Evolutionary conservation across 1,140 invertebrate genomes (phyloP).

Genomic region (Semibalanus balanoides): DNA sequence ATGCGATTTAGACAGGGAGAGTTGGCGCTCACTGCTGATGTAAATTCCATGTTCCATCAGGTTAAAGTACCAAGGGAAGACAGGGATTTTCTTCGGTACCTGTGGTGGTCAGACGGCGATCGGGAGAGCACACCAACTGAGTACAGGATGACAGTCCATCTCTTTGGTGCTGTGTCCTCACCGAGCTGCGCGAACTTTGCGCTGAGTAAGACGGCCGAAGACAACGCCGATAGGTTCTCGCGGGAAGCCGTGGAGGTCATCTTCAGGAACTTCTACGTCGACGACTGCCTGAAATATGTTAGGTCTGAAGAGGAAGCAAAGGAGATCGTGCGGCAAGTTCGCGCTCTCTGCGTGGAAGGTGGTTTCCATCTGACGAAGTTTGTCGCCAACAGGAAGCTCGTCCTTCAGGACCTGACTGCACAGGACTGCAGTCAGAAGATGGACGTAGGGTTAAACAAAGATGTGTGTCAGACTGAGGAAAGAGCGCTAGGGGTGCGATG

Average conservation of each 20-base stretch:
- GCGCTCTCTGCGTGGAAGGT: background rate
- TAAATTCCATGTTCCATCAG: constrained; percentile 24
- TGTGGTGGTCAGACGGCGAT: constrained; percentile 5
- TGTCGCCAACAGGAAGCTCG: background rate
- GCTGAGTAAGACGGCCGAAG: background rate
- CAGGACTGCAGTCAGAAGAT: background rate
- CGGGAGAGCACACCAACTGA: background rate
- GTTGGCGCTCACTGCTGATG: constrained; percentile 22
- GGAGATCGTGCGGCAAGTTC: background rate
- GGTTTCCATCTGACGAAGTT: background rate
- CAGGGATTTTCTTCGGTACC: background rate
- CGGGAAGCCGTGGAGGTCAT: background rate
- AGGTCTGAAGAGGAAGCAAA: background rate
- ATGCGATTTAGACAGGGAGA: constrained; percentile 21
- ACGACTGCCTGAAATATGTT: background rate
- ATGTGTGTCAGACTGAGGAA: background rate
- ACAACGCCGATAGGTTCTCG: background rate
- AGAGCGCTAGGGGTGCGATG: background rate
- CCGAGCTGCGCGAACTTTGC: background rate
- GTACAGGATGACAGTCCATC: constrained; percentile 1
- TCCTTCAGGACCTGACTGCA: background rate
- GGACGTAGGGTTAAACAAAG: background rate
- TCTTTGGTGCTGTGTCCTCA: constrained; percentile 5
- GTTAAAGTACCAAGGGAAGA: constrained; percentile 1
- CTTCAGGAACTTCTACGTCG: background rate